phyloP scores from a whole-genome alignment of 2,888 invertebrate species.

The Hydrotaea cyrtoneurina region DNA sequence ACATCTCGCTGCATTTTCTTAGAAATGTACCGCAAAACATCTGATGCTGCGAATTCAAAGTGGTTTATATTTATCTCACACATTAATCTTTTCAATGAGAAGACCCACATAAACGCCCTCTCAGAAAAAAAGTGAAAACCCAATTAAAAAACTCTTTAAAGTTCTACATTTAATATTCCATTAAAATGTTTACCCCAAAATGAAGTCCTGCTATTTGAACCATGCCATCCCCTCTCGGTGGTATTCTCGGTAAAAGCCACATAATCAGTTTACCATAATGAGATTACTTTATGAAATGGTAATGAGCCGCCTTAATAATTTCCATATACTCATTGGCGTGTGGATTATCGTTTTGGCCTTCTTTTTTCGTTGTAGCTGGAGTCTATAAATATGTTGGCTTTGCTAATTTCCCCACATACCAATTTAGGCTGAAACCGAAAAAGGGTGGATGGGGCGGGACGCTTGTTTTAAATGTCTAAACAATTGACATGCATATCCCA shows the following conservation, averaged over 20 bases:
- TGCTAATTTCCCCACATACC: slow-evolving; percentile 58
- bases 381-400: slow-evolving; percentile 32
- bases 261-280: slow-evolving; percentile 52
- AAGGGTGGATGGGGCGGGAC: not conserved
- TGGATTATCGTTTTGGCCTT: slow-evolving; percentile 7
- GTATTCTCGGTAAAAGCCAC: slow-evolving; percentile 10
- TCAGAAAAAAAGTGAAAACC: not conserved
- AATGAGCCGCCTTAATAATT: slow-evolving; percentile 58
- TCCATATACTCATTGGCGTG: slow-evolving; percentile 41
- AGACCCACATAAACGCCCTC: not conserved
- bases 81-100: no score
- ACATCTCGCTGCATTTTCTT: no score
- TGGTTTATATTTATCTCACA: no score
- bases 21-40: no score
- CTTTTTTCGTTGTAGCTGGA: not conserved
- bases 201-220: not conserved
- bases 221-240: not conserved
- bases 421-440: slow-evolving; percentile 13
- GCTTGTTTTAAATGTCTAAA: slow-evolving; percentile 39
- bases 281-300: slow-evolving; percentile 40
- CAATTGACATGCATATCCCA: slow-evolving; percentile 35
- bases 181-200: slow-evolving; percentile 21
- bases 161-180: slow-evolving; percentile 21
- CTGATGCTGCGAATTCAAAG: no score
- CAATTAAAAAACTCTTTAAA: not conserved